These are phyloP conservation scores for Empis stercorea DNA, from an alignment of 2,888 invertebrate species.

Conservation along the genomic window DNA sequence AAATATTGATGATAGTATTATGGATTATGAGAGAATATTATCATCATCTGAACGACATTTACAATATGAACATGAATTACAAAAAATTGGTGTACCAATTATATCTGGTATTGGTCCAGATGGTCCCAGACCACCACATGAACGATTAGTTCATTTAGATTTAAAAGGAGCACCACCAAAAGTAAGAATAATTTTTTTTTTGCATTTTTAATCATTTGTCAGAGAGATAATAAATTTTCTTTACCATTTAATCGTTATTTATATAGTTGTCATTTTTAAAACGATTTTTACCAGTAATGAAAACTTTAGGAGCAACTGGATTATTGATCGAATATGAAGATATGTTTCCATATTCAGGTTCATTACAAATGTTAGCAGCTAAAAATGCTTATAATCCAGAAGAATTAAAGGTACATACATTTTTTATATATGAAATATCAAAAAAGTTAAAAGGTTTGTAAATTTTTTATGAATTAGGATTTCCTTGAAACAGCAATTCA, in stretches of 20 bases:
- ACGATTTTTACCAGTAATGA: slow-evolving; percentile 43
- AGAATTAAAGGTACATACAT: slow-evolving; percentile 32
- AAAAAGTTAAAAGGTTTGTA: background rate
- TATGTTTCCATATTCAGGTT: slow-evolving; percentile 61
- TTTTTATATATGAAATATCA: slow-evolving; percentile 39
- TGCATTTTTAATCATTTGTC: too few species aligned
- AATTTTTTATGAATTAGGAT: slow-evolving; percentile 20
- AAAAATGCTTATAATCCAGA: slow-evolving; percentile 40
- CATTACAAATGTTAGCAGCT: slow-evolving; percentile 41
- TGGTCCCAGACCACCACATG: slow-evolving; percentile 29
- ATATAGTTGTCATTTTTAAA: slow-evolving; percentile 42
- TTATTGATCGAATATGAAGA: slow-evolving; percentile 67
- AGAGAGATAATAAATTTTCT: slow-evolving; percentile 31
- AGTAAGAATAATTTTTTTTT: slow-evolving; percentile 14
- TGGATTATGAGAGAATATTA: slow-evolving; percentile 29
- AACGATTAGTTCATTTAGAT: slow-evolving; percentile 58
- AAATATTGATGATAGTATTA: slow-evolving; percentile 28
- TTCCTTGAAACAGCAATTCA: slow-evolving; percentile 45
- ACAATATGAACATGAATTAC: slow-evolving; percentile 33
- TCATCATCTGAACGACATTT: slow-evolving; percentile 32
- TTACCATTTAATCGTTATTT: slow-evolving; percentile 29
- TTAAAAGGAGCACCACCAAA: slow-evolving; percentile 66
- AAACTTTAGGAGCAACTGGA: slow-evolving; percentile 56
- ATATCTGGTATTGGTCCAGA: slow-evolving; percentile 33
- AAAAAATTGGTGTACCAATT: slow-evolving; percentile 33